phyloP scores from a whole-genome alignment of 53 echinoderm and acorn worm genomes.

The Echinometra lucunter region DNA sequence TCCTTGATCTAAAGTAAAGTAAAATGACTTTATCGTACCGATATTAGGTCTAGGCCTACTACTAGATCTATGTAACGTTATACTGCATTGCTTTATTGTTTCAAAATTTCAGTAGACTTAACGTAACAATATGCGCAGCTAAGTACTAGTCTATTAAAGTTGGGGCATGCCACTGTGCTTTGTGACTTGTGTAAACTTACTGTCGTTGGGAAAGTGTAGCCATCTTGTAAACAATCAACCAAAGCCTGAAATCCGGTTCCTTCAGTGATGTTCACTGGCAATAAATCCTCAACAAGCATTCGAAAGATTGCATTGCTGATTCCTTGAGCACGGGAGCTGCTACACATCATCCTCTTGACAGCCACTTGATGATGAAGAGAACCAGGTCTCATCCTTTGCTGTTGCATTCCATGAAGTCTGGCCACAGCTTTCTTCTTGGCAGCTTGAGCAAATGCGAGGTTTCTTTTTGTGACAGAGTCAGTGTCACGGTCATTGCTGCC shows the following conservation, averaged over 20 bases:
- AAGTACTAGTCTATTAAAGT: no score
- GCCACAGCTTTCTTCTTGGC: not conserved
- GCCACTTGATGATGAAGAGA: not conserved
- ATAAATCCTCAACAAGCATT: conserved; percentile 49
- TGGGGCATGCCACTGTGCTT: no score
- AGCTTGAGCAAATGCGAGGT: not conserved
- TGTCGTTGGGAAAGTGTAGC: conserved; percentile 35
- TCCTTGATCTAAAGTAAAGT: no score
- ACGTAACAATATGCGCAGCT: no score
- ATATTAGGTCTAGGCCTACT: no score
- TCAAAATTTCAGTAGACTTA: no score
- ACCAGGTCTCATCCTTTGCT: not conserved
- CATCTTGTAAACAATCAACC: not conserved
- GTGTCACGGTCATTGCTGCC: not conserved
- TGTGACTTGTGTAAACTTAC: not conserved
- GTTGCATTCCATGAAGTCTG: conserved; percentile 7
- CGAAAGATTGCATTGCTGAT: conserved; percentile 18
- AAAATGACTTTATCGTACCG: no score
- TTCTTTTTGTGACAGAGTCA: not conserved
- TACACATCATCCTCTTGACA: not conserved
- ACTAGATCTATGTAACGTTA: no score
- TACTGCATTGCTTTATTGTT: no score
- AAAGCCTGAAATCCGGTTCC: conserved; percentile 43
- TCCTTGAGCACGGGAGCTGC: no score
- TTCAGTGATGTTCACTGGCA: conserved; percentile 45